phyloP scores from a whole-genome alignment of 1,140 invertebrate species.

The Cotesia typhae region DNA sequence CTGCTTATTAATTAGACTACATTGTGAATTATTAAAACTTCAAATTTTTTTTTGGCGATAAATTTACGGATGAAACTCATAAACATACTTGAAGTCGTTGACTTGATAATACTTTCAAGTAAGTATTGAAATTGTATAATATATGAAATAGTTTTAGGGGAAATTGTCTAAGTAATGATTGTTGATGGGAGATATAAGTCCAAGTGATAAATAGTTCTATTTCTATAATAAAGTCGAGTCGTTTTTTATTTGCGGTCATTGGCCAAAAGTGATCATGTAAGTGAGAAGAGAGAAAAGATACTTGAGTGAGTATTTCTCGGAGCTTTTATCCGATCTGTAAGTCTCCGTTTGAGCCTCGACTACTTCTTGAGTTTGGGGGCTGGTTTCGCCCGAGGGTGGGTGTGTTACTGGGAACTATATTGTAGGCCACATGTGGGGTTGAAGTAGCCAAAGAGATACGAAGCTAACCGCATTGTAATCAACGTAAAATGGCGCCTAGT shows the following conservation, averaged over 20 bases:
- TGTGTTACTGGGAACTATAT: slow-evolving; percentile 17
- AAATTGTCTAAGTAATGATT: background rate
- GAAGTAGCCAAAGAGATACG: slow-evolving; percentile 47
- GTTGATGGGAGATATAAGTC: slow-evolving; percentile 20
- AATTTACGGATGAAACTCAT: background rate
- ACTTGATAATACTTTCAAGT: too few relatives aligned
- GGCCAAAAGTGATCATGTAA: slow-evolving; percentile 27
- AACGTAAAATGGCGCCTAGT: slow-evolving; percentile 62
- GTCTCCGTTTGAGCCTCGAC: background rate
- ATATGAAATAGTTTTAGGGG: too few relatives aligned
- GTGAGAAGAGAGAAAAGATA: background rate
- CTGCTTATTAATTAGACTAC: too few relatives aligned
- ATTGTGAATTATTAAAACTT: too few relatives aligned
- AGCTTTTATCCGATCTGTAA: background rate
- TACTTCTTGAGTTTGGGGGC: background rate
- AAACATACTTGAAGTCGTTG: background rate
- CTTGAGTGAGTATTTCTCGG: background rate
- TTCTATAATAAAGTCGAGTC: background rate
- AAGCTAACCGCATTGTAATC: slow-evolving; percentile 61
- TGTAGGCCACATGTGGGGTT: slow-evolving; percentile 24
- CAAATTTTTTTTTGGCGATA: background rate
- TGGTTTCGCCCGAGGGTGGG: background rate
- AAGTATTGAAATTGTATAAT: too few relatives aligned
- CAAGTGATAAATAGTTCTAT: slow-evolving; percentile 19
- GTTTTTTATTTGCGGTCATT: slow-evolving; percentile 30